Base-by-base conservation (phyloP, 2,797 vertebrate genomes). In the Menidia menidia region DNA sequence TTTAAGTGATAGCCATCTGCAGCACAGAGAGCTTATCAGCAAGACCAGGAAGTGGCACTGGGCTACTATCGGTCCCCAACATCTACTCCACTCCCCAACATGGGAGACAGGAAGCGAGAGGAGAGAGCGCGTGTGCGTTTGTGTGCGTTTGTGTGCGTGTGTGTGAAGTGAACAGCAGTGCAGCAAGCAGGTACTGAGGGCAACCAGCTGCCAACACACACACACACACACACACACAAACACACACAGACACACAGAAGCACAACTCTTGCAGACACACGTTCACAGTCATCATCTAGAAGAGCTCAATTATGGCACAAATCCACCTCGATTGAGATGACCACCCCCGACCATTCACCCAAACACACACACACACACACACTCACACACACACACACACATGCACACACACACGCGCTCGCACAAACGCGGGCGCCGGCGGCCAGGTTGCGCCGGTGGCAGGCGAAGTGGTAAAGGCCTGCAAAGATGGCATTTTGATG, bases 1-100 rank as follows among this genome's bases (percentile, higher is more conserved):
- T 94, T 92, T 93, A 89, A 88, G 80, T 89, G 92, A 94, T 94
- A 92, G 89, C 86, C 88, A 94, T 94, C 92, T 89, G 90, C 89
- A 88, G 90, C 86, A 85, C 83, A 68, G 72, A 88, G 81, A 87
- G 87, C 89, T 94, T 93, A 95, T 94, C 93, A 65, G 86, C 72
- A 81, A 85, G 87, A 90, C 88, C 92, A 93, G 93, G 93, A 95
- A 94, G 93, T 92, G 87, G 87, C 88, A 87, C 87, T 87, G 87
- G 85, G 83, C 80, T 68, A 50, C 86, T 93, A 94, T 95, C 94
- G 53, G 77, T 78, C 87, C 80, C 80, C 77, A 87, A 78, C 83
- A 95, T 95, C 93, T 93, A 85, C 85, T 88, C 85, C 78, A 88
- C 87, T 92, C 89, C 90, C 89, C 82, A 87, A 92, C 92, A 91